A percentile compares a stretch with the other conserved stretches of the same genome.
phyloP scores from a whole-genome alignment of 1,140 invertebrate genomes.

The Maconellicoccus hirsutus region DNA sequence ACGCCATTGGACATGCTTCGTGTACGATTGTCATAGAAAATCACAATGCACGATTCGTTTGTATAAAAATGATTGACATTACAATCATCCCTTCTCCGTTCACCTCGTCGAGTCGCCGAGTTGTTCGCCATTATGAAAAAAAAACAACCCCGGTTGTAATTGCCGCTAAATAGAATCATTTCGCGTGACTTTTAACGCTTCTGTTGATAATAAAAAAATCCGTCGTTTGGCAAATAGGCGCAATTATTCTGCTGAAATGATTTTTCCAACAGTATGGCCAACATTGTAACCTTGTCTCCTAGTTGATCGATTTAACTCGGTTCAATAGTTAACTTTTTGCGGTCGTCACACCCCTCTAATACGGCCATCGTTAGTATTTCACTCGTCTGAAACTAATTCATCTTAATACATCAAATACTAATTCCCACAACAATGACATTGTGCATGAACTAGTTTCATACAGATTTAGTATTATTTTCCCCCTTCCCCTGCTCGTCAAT shows the following conservation, averaged over 20 bases:
- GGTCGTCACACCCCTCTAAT: constrained; percentile 16
- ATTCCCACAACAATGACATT: constrained; percentile 12
- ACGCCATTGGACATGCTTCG: too few relatives aligned
- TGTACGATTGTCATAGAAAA: too few relatives aligned
- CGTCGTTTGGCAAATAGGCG: background rate
- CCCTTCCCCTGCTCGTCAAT: too few relatives aligned
- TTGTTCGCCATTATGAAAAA: too few relatives aligned
- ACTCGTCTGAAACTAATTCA: constrained; percentile 22
- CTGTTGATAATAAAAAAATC: constrained; percentile 1
- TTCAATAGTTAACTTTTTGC: constrained; percentile 20
- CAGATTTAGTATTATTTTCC: background rate
- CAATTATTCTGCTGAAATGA: constrained; percentile 12
- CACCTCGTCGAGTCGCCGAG: too few relatives aligned
- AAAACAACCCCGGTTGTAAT: background rate
- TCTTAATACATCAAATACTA: constrained; percentile 17
- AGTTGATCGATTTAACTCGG: constrained; percentile 18
- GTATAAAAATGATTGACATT: too few relatives aligned
- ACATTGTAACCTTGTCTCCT: background rate
- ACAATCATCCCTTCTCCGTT: too few relatives aligned
- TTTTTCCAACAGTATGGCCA: background rate
- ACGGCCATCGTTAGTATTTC: background rate
- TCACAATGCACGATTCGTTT: too few relatives aligned
- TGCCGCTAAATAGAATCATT: constrained; percentile 14
- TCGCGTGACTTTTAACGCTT: constrained; percentile 1
- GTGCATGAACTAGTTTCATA: constrained; percentile 15